Conservation (phyloP, 2,797 vertebrate species). For the Lagorchestes hirsutus region DNA sequence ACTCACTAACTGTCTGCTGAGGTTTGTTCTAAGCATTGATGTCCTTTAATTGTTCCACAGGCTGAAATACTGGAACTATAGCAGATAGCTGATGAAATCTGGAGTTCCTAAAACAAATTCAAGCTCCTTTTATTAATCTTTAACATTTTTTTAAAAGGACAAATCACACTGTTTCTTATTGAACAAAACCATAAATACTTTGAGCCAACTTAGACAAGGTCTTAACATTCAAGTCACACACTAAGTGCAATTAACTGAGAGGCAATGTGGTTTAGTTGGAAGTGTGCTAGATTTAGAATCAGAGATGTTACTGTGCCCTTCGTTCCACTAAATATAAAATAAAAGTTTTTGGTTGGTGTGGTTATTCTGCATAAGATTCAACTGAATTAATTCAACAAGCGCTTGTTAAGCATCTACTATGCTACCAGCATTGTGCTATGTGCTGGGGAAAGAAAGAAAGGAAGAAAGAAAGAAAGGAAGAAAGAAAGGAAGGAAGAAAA, state of each 20-base stretch:
- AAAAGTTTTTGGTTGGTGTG: too few species aligned
- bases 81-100: background rate
- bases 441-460: too few species aligned
- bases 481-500: too few species aligned
- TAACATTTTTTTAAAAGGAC: background rate
- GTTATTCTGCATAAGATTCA: background rate
- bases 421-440: too few species aligned
- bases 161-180: background rate
- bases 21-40: background rate
- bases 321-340: background rate
- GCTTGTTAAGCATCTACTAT: background rate
- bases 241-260: background rate
- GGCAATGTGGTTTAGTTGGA: background rate
- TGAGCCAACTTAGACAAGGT: background rate
- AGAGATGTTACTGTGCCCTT: background rate
- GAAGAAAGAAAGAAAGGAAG: background rate
- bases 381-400: background rate
- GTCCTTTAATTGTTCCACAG: background rate
- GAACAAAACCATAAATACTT: background rate
- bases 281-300: background rate
- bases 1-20: background rate
- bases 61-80: background rate
- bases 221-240: background rate
- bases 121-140: background rate
- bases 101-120: background rate